phyloP scores from a whole-genome alignment of 2,113 vertebrate genomes.

The Romanogobio albipinnatus region DNA sequence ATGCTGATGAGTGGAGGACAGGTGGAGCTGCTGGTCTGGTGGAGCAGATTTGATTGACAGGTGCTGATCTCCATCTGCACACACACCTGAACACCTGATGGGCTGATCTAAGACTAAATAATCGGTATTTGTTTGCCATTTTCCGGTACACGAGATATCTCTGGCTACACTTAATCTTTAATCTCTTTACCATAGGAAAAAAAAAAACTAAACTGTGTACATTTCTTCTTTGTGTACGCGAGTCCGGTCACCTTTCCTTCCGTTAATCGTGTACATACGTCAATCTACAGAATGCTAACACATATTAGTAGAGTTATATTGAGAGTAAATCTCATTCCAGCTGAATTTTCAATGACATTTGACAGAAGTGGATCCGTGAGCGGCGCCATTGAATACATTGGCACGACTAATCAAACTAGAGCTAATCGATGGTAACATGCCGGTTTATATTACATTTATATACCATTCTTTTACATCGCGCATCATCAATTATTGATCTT shows the following conservation, averaged over 20 bases:
- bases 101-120: not conserved
- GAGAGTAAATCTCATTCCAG: too few species aligned
- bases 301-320: not conserved
- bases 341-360: not conserved
- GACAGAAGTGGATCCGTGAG: not conserved
- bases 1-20: not conserved
- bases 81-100: not conserved
- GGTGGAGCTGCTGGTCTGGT: not conserved
- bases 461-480: accelerated
- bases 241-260: not conserved
- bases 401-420: slow-evolving; percentile 1
- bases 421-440: slow-evolving; percentile 14
- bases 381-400: not conserved
- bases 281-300: not conserved
- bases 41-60: not conserved
- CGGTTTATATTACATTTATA: not conserved
- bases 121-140: slow-evolving; percentile 19
- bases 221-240: not conserved
- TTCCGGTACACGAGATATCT: not conserved
- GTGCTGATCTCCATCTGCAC: not conserved
- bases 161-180: not conserved
- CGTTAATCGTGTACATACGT: not conserved
- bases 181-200: not conserved
- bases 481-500: accelerated
- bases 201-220: not conserved